Base-by-base conservation (phyloP, 2,113 vertebrate species). In the Onychostruthus taczanowskii region DNA sequence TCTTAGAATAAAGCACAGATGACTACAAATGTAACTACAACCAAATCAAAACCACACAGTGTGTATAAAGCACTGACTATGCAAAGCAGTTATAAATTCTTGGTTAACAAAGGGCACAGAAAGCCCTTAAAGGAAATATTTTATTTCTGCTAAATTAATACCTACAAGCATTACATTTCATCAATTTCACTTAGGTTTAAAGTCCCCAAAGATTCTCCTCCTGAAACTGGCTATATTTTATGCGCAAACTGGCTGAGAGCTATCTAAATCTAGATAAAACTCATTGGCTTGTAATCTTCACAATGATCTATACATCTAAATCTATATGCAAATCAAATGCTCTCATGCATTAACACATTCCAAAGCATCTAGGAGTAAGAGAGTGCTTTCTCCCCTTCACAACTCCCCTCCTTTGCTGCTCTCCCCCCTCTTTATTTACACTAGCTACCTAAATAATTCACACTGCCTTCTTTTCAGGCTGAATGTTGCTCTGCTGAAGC, bases 381-480 rank as follows among this genome's bases (percentile, higher is more conserved):
- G 87, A 83, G 81, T 5, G 84, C 87, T 89, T 55, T 88, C 82
- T 93, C 83, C 84, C 81, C 87, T 78, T 85, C 47, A 2, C 46
- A 61, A 43, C 77, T 93, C 91, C 39, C 72, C 76, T 84, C 85
- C 87, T 90, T 46, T 18, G 52, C 92, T 83, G 27, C 83, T 94
- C 95, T 91, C 91, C 94, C 94, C 88, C 85, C 93, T 96, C 94
- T 98, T 96, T 98, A 97, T 98, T 98, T 98, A 97, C 92, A 96
- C 97, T 93, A 96, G 97, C 98, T 96, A 96, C 97, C 98, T 98
- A 98, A 98, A 98, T 98, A 98, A 98, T 98, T 98, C 98, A 98
- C 98, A 83, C 95, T 90, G 98, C 98, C 98, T 97, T 88, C 97
- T 97, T 98, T 97, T 95, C 97, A 97, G 97, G 59, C 94, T 59